Evolutionary conservation across 2,888 invertebrate species (phyloP), one percentile per base, ranked within the genome.

Genomic region (Scrobipalpa atriplicella): DNA sequence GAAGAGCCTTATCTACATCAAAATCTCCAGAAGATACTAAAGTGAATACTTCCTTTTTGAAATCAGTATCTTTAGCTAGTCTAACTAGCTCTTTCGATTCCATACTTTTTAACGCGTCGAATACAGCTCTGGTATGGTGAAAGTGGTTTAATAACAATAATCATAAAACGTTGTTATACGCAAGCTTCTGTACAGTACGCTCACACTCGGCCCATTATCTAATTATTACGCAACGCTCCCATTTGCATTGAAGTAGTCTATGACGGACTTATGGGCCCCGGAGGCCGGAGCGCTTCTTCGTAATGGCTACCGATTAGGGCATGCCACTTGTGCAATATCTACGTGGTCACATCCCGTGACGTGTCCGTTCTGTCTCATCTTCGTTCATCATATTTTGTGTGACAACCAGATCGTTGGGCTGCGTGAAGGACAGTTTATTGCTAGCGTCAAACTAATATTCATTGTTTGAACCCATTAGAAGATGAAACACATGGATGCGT

Each of bases 201-300:
- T 74, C 70, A 72, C 71, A 73, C 69, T 73, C 63, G 76, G 66
- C 68, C 75, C 77, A 82, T 86, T 86, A 87, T 84, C 81, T 85
- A 84, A 84, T 85, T 84, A 81, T 88, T 86, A 79, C 81, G 77
- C 72, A 88, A 67, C 77, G 72, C 79, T 77, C 78, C 77, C 76
- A 82, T 87, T 86, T 81, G 75, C 76, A 79, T 82, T 80, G 67
- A 72, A 75, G 70, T 80, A 78, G 79, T 81, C 77, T 81, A 75
- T 80, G 78, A 80, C 80, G 77, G 82, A 74, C 81, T 80, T 75
- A 76, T 67, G 75, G 79, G 78, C 69, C 79, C 76, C 71, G 80
- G 78, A 79, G 82, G 79, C 76, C 71, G 80, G 78, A 79, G 82
- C 29, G 72, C 71, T 86, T 86, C 85, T 82, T 84, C 76, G 76